Conservation (phyloP, 2,113 vertebrate genomes). For the Columbina picui region DNA sequence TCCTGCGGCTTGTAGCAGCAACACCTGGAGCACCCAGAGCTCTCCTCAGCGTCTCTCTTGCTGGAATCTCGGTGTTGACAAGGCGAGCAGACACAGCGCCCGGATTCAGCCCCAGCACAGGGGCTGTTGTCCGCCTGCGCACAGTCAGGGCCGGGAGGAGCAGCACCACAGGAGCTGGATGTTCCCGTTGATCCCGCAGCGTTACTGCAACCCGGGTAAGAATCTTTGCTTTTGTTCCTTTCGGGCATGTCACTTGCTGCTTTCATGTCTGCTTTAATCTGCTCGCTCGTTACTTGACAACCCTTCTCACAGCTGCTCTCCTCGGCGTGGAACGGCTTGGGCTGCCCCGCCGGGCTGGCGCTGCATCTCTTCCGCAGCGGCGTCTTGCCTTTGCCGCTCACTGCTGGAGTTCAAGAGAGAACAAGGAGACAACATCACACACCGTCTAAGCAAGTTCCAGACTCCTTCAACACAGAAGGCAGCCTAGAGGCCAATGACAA, state of each 20-base stretch:
- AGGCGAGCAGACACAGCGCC: constrained; percentile 75
- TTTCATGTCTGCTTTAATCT: constrained; percentile 99
- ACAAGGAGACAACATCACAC: not conserved
- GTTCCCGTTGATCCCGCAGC: constrained; percentile 56
- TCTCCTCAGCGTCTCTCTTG: constrained; percentile 64
- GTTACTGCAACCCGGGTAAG: constrained; percentile 67
- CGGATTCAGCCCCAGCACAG: constrained; percentile 51
- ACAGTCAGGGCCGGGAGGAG: constrained; percentile 70
- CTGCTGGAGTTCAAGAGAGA: constrained; percentile 53
- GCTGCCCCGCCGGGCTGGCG: constrained; percentile 68
- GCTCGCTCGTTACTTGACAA: constrained; percentile 97
- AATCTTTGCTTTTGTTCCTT: constrained; percentile 81
- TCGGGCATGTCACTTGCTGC: constrained; percentile 89
- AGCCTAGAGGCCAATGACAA: not conserved
- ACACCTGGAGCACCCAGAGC: constrained; percentile 74
- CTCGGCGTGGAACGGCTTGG: constrained; percentile 74
- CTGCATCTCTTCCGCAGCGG: constrained; percentile 86
- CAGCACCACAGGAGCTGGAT: constrained; percentile 64
- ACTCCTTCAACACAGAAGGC: not conserved
- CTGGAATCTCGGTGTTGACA: constrained; percentile 65
- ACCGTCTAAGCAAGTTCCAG: not conserved
- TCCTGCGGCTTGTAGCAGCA: constrained; percentile 70
- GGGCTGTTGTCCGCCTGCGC: constrained; percentile 63
- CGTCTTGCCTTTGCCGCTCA: constrained; percentile 96
- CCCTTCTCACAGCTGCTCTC: constrained; percentile 95